These are phyloP conservation scores for Acrocephalus scirpaceus DNA, from an alignment of 2,797 vertebrate genomes.

Conservation along the genomic window DNA sequence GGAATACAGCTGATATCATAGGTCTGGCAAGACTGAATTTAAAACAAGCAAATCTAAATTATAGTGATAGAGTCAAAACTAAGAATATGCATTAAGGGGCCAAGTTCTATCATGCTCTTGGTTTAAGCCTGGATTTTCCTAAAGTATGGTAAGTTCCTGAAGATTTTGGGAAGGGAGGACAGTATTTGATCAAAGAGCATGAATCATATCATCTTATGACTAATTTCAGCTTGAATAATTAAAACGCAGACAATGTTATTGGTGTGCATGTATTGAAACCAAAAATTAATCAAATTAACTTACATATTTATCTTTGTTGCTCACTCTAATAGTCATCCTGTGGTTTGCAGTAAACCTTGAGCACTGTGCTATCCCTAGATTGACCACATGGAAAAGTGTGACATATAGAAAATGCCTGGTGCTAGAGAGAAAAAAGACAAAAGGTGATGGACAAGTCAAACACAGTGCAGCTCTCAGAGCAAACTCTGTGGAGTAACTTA, in stretches of 20 bases:
- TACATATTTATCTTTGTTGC: not conserved
- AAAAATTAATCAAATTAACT: not conserved
- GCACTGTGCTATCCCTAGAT: too few relatives aligned
- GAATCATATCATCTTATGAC: not conserved
- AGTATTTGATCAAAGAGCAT: not conserved
- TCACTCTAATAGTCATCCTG: not conserved
- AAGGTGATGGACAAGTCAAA: not conserved
- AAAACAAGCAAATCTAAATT: not conserved
- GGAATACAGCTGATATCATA: not conserved
- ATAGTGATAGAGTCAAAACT: not conserved
- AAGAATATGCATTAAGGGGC: not conserved
- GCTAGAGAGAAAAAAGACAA: not conserved
- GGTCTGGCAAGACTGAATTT: not conserved
- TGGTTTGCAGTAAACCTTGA: not conserved
- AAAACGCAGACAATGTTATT: fast-evolving
- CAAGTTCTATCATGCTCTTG: not conserved
- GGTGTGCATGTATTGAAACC: not conserved
- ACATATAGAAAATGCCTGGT: not conserved
- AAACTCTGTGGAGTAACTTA: not conserved
- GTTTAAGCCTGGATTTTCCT: not conserved
- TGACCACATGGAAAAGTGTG: not conserved
- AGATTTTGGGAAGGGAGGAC: not conserved
- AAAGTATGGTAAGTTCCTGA: not conserved
- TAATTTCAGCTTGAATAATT: not conserved
- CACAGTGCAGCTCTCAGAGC: not conserved